Evolutionary conservation across 2,888 invertebrate species (phyloP), one percentile per base, ranked within the genome.

Genomic region (Liopterus haemorrhoidalis): DNA sequence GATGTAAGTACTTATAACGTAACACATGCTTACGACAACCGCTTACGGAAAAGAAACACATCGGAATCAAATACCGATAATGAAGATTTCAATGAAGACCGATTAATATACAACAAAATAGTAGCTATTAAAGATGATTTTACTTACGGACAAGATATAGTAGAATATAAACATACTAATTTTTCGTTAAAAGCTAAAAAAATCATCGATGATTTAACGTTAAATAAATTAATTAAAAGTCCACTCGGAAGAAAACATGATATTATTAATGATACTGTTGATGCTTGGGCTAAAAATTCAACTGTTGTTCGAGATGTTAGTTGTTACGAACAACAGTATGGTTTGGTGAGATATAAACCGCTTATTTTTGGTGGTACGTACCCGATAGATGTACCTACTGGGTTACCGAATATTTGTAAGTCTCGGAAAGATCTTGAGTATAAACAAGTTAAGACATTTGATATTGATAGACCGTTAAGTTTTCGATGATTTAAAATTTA

Each of bases 341-440:
- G 66, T 46, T 57, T 59, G 38, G 52, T 66, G 5, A 54, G 63
- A 12, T 78, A 73, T 61, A 79, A 78, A 60, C 82, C 82, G 49
- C 73, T 89, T 33, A 76, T 88, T 49, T 89, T 87, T 65, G 86
- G 87, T 56, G 89, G 89, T 40, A 91, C 90, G 2, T 91, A 78
- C 72, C 89, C 90, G 3, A 90, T 91, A 53, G 89, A 89, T 64
- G 75, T 76, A 59, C 88, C 88, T 19, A 64, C 66, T 21, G 58
- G 50, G 46, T 28, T 27, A 28, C 16, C 24, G 27, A 24, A 30
- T 9, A 50, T 49, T 25, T 25, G 28, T 14, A 18, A 63, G 2
- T 64, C 65, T 36, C 59, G 62, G 16, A 61, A 63, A 57, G 58
- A 53, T 53, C 18, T 52, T 51, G 14, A 55, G 54, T 19, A 55